Percentiles rank a stretch among this genome's conserved stretches.
Evolutionary conservation across 2,797 vertebrate species (phyloP).

Genomic region (Acipenser ruthenus): DNA sequence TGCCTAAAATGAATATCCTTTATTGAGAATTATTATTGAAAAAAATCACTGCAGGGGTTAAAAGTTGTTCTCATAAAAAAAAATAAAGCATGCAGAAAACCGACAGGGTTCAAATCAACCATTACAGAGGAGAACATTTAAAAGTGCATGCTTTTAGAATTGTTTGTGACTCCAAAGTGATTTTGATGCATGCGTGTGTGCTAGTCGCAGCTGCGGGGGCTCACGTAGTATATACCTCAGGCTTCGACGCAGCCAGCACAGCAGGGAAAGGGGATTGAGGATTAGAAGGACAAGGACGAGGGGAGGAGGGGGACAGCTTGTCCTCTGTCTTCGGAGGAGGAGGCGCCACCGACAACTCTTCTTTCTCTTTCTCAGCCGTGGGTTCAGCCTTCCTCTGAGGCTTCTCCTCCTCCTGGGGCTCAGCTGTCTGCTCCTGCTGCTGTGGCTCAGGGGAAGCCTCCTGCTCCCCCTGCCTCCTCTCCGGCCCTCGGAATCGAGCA

Average conservation of each 20-base stretch:
- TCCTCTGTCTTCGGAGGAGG: slow-evolving; percentile 26
- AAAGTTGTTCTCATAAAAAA: too few relatives aligned
- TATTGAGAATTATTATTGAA: too few relatives aligned
- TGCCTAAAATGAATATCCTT: too few relatives aligned
- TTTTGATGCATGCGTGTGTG: too few relatives aligned
- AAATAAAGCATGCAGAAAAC: too few relatives aligned
- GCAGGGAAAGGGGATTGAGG: slow-evolving; percentile 24
- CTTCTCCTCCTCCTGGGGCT: slow-evolving; percentile 25
- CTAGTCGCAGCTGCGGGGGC: too few relatives aligned
- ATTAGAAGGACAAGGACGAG: slow-evolving; percentile 7
- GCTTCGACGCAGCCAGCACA: slow-evolving; percentile 30
- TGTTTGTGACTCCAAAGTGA: too few relatives aligned
- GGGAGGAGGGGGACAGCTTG: slow-evolving; percentile 20
- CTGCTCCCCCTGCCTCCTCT: slow-evolving; percentile 39
- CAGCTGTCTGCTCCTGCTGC: too few relatives aligned
- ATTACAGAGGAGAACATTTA: too few relatives aligned
- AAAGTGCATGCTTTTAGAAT: too few relatives aligned
- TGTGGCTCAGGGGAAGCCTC: slow-evolving; percentile 37
- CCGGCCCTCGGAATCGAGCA: slow-evolving; percentile 40
- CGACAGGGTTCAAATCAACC: too few relatives aligned
- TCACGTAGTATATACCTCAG: slow-evolving; percentile 46
- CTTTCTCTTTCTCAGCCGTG: slow-evolving; percentile 11
- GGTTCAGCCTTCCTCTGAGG: slow-evolving; percentile 18
- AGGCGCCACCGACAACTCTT: slow-evolving; percentile 9
- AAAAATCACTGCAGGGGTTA: too few relatives aligned